These are phyloP conservation scores for Minunthozetes semirufus DNA, from an alignment of 2,888 invertebrate genomes.

Conservation along the genomic window DNA sequence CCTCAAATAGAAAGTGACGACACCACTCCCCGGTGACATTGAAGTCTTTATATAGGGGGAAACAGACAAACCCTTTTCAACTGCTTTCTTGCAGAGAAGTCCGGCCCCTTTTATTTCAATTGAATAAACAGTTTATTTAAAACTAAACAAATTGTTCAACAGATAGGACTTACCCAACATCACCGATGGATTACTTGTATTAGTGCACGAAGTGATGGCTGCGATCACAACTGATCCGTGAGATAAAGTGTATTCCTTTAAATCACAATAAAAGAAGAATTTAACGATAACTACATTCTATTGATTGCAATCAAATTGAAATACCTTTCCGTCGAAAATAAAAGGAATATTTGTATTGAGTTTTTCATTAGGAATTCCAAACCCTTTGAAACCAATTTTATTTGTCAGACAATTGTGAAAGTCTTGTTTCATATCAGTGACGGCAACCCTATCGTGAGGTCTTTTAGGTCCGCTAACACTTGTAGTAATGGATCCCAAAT, in stretches of 20 bases:
- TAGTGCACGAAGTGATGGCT: constrained; percentile 96
- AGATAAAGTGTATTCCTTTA: constrained; percentile 62
- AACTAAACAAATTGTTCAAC: background rate
- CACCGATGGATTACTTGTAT: constrained; percentile 95
- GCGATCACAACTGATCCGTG: constrained; percentile 95
- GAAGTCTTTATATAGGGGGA: constrained; percentile 94
- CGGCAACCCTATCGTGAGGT: constrained; percentile 90
- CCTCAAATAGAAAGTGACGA: constrained; percentile 79
- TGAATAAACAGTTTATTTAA: background rate
- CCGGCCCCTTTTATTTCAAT: constrained; percentile 63
- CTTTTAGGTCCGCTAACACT: constrained; percentile 95
- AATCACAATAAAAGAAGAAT: background rate
- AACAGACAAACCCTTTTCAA: constrained; percentile 78
- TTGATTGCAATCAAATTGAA: background rate
- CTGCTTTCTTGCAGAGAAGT: constrained; percentile 86
- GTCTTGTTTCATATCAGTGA: constrained; percentile 80
- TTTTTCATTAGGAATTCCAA: constrained; percentile 64
- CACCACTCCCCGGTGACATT: constrained; percentile 89
- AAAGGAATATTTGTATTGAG: constrained; percentile 62
- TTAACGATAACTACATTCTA: background rate
- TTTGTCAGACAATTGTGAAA: constrained; percentile 74
- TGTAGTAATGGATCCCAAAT: constrained; percentile 78
- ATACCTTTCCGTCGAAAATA: constrained; percentile 61
- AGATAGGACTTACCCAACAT: constrained; percentile 61
- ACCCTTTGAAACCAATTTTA: constrained; percentile 89